A percentile compares a stretch with the other conserved stretches of the same genome.
Conservation (phyloP, 2,888 invertebrate genomes). For the Limnephilus marmoratus region DNA sequence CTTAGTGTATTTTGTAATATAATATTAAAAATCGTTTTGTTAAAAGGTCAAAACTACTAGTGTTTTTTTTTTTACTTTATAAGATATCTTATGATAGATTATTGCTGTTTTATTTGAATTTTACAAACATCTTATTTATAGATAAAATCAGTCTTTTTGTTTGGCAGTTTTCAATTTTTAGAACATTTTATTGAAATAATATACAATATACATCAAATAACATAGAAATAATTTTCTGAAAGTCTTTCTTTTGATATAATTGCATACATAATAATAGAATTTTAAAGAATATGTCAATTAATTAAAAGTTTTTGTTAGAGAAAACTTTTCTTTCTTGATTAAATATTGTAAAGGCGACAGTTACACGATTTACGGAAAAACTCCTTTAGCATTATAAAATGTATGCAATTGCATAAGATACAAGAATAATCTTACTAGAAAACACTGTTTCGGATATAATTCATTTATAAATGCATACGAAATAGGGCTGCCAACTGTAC, state of each 20-base stretch:
- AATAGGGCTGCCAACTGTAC: neutral
- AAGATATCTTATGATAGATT: neutral
- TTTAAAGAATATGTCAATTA: constrained; percentile 40
- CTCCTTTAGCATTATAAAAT: constrained; percentile 26
- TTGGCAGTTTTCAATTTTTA: constrained; percentile 22
- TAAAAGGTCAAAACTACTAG: neutral
- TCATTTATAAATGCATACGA: neutral
- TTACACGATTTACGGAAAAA: neutral
- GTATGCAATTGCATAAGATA: constrained; percentile 41
- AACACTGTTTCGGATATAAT: neutral
- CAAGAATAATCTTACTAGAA: constrained; percentile 21
- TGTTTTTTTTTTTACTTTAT: neutral
- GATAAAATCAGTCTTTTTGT: constrained; percentile 38
- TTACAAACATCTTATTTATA: constrained; percentile 11
- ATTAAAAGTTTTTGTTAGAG: constrained; percentile 26
- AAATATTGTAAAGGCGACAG: neutral
- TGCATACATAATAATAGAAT: constrained; percentile 3
- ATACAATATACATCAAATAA: neutral
- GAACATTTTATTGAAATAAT: neutral
- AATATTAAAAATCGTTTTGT: neutral
- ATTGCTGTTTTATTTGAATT: neutral
- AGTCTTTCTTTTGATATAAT: neutral
- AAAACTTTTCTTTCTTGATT: constrained; percentile 14
- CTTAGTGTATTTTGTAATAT: neutral
- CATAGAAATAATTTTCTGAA: neutral